Evolutionary conservation across 2,888 invertebrate species (phyloP), one percentile per base, ranked within the genome.

Genomic region (Caenorhabditis angaria): DNA sequence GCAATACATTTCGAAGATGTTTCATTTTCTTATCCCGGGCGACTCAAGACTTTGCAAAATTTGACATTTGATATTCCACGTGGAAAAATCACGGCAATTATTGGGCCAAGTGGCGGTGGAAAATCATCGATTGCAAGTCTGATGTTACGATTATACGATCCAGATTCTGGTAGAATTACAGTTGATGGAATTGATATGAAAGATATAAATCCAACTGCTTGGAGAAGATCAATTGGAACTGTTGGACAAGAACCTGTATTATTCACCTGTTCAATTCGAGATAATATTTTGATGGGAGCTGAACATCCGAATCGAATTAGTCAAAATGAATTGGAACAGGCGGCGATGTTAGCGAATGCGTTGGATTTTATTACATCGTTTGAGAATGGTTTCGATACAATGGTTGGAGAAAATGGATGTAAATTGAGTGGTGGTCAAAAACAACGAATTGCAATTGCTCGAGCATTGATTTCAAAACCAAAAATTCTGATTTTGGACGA

Each of bases 231-330:
- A 28, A 93, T 96, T 76, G 94, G 95, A 25, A 92, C 92, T 71
- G 97, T 97, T 54, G 93, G 93, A 88, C 94, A 94, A 91, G 97
- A 97, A 88, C 97, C 97, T 0, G 91, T 94, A 20, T 89, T 97
- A 50, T 97, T 97, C 88, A 94, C 94, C 29, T 93, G 93, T 61
- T 92, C 93, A 1, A 94, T 97, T 78, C 91, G 92, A 78, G 94
- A 96, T 0, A 95, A 95, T 88, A 94, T 95, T 80, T 88, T 93
- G 14, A 97, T 97, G 87, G 97, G 97, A 1, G 91, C 92, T 3
- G 90, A 90, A 53, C 80, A 88, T 57, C 70, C 76, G 1, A 83
- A 85, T 24, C 81, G 89, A 1, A 85, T 89, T 5, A 90, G 90
- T 0, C 91, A 92, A 62, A 60, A 70, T 14, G 65, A 82, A 24